Conservation (phyloP, 30 jellyfish, hydroid and myxozoan species). For the Cassiopea xamachana region DNA sequence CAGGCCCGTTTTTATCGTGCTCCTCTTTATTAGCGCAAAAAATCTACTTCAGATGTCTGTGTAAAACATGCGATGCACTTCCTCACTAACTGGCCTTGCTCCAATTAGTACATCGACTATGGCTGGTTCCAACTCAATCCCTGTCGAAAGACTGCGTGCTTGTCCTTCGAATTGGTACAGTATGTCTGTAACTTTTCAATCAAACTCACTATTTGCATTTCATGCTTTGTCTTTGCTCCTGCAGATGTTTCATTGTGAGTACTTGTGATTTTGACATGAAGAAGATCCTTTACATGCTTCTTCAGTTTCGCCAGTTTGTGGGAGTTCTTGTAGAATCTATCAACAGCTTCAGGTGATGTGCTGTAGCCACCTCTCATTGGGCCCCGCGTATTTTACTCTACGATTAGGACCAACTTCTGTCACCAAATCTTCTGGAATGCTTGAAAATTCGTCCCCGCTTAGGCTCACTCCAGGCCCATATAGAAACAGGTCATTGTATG, state of each 20-base stretch:
- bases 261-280: slow-evolving; percentile 47
- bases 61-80: slow-evolving; percentile 55
- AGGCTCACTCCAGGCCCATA: slow-evolving; percentile 58
- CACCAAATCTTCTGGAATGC: slow-evolving; percentile 62
- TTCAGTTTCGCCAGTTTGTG: slow-evolving; percentile 65
- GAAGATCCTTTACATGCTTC: slow-evolving; percentile 51
- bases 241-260: slow-evolving; percentile 48
- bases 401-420: slow-evolving; percentile 62
- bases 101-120: slow-evolving; percentile 62
- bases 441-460: slow-evolving; percentile 52
- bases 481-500: slow-evolving; percentile 42
- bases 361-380: slow-evolving; percentile 70
- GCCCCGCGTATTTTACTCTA: slow-evolving; percentile 54
- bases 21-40: slow-evolving; percentile 59
- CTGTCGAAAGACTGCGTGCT: slow-evolving; percentile 63
- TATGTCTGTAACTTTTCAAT: slow-evolving; percentile 55
- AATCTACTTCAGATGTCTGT: slow-evolving; percentile 31
- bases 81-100: slow-evolving; percentile 70
- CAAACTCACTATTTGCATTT: slow-evolving; percentile 44
- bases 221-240: slow-evolving; percentile 57
- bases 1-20: slow-evolving; percentile 50
- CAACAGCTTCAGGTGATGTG: slow-evolving; percentile 64
- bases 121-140: slow-evolving; percentile 59
- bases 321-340: slow-evolving; percentile 46
- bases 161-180: slow-evolving; percentile 51